Base-by-base conservation (phyloP, 1,140 invertebrate genomes). In the Meloidogyne hapla region DNA sequence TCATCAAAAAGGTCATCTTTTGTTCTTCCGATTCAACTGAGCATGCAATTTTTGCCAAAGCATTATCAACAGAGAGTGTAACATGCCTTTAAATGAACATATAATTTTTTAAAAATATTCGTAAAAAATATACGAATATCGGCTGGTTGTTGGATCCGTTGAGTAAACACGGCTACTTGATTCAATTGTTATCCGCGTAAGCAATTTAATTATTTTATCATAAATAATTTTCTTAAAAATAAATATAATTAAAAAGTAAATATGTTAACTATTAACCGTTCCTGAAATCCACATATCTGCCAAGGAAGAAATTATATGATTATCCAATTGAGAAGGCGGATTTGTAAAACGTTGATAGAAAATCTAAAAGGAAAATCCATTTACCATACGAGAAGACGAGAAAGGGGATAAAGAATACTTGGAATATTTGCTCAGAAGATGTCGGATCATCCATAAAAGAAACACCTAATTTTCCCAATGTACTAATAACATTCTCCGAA, bases 131-230 rank as follows among this genome's bases (percentile, higher is more conserved):
- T 73, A 75, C 65, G 48, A 69, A 69, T 40, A 79, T 56, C 69
- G 63, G 71, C 81, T 88, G 80, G 93, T 92, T 69, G 25, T 67
- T 78, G 87, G 81, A 89, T 91, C 42, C 90, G 89, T 62, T 91
- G 83, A 91, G 85, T 97, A 97, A 0, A 94, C 91, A n/a, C 92
- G 90, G 79, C 92, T 93, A 79, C 94, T 94, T 1, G 94, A 94
- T 84, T 96, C 93, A 2, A 97, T 91, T 0, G 95, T 94, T 69
- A 98, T 94, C 83, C 93, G 92, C 1, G 93, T 95, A 89, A 98
- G 98, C 93, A 97, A 95, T 83, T 93, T 92, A 94, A 99, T 96
- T 42, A 98, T 94, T 86, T 95, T 94, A 80, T 95, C 93, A 85
- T 95, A 94, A 15, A 97, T 92, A 77, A 89, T 88, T 5, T 89